These are phyloP conservation scores for Hapalemur alaotrensis DNA, from an alignment of 2,797 vertebrate species.

Conservation along the genomic window DNA sequence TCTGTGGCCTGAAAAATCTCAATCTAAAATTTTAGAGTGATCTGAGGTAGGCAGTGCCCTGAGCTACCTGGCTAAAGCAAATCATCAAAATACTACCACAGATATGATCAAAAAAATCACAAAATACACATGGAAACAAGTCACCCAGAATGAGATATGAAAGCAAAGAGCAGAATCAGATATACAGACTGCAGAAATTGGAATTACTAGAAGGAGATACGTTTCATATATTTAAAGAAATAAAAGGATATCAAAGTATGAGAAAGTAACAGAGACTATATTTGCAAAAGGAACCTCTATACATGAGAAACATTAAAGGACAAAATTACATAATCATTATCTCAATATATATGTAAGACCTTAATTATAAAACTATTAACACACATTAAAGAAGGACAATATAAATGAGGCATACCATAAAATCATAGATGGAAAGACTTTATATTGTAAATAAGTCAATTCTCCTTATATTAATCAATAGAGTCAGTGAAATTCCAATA, in stretches of 20 bases:
- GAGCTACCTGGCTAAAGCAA: neutral
- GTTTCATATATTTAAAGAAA: constrained; percentile 4
- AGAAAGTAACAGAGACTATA: neutral
- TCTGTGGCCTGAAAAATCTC: neutral
- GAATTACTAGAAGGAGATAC: neutral
- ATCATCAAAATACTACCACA: neutral
- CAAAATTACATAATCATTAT: neutral
- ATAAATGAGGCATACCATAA: neutral
- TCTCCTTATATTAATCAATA: neutral
- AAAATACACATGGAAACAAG: neutral
- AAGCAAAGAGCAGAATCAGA: neutral
- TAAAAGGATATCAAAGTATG: neutral
- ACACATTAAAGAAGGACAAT: neutral
- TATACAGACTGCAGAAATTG: neutral
- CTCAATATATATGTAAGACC: neutral
- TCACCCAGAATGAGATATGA: neutral
- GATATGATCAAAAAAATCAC: neutral
- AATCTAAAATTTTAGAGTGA: neutral
- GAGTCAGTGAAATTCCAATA: neutral
- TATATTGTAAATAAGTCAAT: neutral
- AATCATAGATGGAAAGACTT: neutral
- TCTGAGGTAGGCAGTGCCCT: neutral
- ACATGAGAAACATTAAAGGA: neutral
- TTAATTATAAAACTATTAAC: neutral
- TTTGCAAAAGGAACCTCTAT: neutral